Base-by-base conservation (phyloP, 2,888 invertebrate species). In the Euplexia lucipara region DNA sequence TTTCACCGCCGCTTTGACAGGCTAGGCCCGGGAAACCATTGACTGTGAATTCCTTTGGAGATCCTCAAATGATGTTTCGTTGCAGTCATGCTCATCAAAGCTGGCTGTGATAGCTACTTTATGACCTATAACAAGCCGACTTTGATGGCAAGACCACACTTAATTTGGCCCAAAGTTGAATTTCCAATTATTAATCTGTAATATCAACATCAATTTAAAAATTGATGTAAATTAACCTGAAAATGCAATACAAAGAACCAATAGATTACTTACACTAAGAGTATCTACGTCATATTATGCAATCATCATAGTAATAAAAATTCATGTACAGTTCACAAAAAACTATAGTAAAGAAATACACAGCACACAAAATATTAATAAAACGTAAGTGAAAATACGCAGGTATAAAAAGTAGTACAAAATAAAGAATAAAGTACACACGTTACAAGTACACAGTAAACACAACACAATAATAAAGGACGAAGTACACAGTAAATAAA, bases 1-100 rank as follows among this genome's bases (percentile, higher is more conserved):
- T 97, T 97, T 97, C 98, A 98, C 98, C 96, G 96, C 98, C 98
- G 97, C 97, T 97, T 98, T 98, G 98, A 97, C 96, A 97, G 96
- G 95, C 95, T 95, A 96, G 96, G 96, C 96, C 95, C 94, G 95
- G 95, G 94, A 92, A 91, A 84, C 76, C 60, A 52, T 51, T 60
- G 53, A 56, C 45, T 48, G 26, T 47, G 18, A 45, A 37, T 52
- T 37, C 22, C 45, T 26, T 20, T 37, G 39, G 14, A 34, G 51
- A 53, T 56, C 52, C 54, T 51, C 52, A 54, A 56, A 54, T 62
- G 76, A 57, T 78, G 87, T 78, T 69, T 70, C 45, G 92, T 95
- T 96, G 96, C 93, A 95, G 96, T 96, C 96, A 91, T 98, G 98
- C 97, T 98, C 98, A 98, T 98, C 98, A 98, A 98, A 98, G 98